These are phyloP conservation scores for Crossaster papposus DNA, from an alignment of 53 echinoderm and acorn worm genomes.

Conservation along the genomic window DNA sequence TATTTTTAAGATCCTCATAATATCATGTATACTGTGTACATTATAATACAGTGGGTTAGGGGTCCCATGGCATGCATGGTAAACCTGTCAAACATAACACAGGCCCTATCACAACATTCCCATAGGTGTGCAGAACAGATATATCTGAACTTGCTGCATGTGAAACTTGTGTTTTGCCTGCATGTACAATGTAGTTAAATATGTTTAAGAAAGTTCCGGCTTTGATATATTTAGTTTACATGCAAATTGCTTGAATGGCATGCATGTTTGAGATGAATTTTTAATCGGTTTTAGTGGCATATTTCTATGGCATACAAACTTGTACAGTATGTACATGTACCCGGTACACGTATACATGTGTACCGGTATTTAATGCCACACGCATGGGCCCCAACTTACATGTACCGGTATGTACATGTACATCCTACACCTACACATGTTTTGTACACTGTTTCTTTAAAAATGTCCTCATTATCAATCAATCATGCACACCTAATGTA, in stretches of 20 bases:
- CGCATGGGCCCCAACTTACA: no score
- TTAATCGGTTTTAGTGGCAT: no score
- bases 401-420: background rate
- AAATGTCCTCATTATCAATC: background rate
- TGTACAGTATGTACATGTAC: background rate
- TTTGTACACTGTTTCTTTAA: background rate
- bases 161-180: background rate
- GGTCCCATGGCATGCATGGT: background rate
- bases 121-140: slow-evolving; percentile 29
- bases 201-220: background rate
- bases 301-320: background rate
- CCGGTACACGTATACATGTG: background rate
- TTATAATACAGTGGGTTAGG: background rate
- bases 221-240: no score
- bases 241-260: no score
- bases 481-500: background rate
- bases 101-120: slow-evolving; percentile 43
- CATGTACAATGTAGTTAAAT: slow-evolving; percentile 27
- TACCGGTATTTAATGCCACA: no score
- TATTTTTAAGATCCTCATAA: background rate
- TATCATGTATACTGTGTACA: no score
- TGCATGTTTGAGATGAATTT: no score
- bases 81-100: slow-evolving; percentile 19
- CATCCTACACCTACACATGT: background rate
- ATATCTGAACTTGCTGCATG: background rate